Percentiles rank a stretch among this genome's conserved stretches.
Evolutionary conservation across 2,888 invertebrate genomes (phyloP).

Genomic region (Lithosia quadra): DNA sequence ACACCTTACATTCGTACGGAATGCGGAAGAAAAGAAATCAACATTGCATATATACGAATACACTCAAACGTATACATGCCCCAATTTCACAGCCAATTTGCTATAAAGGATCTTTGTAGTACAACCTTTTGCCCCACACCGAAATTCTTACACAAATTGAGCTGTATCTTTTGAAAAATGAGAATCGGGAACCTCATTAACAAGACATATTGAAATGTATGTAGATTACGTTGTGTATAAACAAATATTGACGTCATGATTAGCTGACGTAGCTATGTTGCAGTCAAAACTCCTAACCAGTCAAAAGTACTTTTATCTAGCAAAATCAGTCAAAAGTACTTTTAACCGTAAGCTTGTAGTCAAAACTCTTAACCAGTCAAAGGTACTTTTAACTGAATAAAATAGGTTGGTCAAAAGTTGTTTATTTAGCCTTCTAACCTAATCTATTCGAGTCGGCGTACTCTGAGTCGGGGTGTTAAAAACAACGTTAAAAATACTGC

Average conservation of each 20-base stretch:
- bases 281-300: no score
- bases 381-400: no score
- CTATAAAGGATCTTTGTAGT: conserved; percentile 51
- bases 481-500: no score
- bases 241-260: neutral
- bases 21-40: conserved; percentile 40
- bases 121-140: conserved; percentile 34
- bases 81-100: conserved; percentile 56
- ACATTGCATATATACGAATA: conserved; percentile 35
- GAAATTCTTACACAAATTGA: conserved; percentile 48
- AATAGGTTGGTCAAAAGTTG: no score
- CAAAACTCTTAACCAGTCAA: no score
- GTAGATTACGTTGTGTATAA: neutral
- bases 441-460: no score
- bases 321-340: no score
- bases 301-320: no score
- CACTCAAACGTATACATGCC: conserved; percentile 37
- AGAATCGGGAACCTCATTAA: conserved; percentile 39
- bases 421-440: no score
- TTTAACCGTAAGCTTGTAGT: no score
- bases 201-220: neutral
- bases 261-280: neutral
- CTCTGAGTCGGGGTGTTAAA: no score
- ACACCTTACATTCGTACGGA: conserved; percentile 24
- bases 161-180: conserved; percentile 40